phyloP scores from a whole-genome alignment of 2,113 vertebrate genomes.

The Camelus bactrianus region DNA sequence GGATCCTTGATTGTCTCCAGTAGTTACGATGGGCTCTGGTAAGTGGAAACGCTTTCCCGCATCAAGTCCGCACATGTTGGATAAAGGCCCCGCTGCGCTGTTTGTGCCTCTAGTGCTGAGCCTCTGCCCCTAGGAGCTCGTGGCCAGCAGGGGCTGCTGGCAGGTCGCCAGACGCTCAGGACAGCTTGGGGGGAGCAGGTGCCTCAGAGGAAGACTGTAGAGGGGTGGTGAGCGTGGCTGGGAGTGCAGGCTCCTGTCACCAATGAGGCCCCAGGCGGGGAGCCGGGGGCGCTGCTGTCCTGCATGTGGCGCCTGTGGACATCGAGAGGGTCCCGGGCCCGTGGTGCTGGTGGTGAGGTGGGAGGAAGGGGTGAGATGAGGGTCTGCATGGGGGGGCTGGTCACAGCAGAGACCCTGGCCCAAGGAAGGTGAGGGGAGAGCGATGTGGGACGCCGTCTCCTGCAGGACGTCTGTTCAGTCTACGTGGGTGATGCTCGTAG shows the following conservation, averaged over 20 bases:
- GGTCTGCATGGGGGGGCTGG: fast-evolving
- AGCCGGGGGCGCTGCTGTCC: background rate
- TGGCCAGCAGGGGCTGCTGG: fast-evolving
- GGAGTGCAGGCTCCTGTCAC: background rate
- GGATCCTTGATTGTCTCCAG: conserved; percentile 99
- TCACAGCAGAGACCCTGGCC: fast-evolving
- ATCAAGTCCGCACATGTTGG: fast-evolving
- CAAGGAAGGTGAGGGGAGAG: background rate
- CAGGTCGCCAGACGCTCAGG: fast-evolving
- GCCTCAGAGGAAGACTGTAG: fast-evolving
- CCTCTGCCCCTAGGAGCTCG: background rate
- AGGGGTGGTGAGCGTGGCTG: fast-evolving
- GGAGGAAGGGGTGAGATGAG: background rate
- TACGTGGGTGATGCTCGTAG: fast-evolving
- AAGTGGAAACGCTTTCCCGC: conserved; percentile 74
- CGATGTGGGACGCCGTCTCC: fast-evolving
- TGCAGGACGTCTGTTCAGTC: fast-evolving
- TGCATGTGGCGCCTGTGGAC: background rate
- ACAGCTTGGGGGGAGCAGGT: fast-evolving
- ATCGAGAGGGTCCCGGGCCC: fast-evolving
- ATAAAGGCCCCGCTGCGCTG: fast-evolving
- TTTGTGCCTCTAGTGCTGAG: background rate
- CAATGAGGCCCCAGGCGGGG: background rate
- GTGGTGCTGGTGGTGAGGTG: fast-evolving
- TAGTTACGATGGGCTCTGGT: conserved; percentile 99